A percentile compares a stretch with the other conserved stretches of the same genome.
Conservation (phyloP, 2,113 vertebrate species). For the Megaceryle torquata region DNA sequence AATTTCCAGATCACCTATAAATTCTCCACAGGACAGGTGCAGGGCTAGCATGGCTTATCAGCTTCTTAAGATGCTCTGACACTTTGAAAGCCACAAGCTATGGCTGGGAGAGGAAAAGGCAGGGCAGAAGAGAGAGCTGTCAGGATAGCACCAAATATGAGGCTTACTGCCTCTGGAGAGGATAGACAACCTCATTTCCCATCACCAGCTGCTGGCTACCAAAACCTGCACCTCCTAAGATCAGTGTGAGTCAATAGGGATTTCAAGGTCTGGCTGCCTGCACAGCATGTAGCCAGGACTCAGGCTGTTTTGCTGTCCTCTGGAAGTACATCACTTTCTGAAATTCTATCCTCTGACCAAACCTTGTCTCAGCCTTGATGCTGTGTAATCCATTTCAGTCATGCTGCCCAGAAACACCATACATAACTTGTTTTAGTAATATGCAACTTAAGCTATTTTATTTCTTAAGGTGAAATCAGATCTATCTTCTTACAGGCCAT, state of each 20-base stretch:
- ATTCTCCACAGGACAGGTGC: not conserved
- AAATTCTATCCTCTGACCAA: not conserved
- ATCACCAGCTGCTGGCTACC: not conserved
- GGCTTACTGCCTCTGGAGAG: not conserved
- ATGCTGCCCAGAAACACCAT: fast-evolving
- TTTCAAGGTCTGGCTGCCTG: not conserved
- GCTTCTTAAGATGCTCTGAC: not conserved
- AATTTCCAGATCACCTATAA: not conserved
- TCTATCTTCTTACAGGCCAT: not conserved
- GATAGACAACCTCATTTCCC: not conserved
- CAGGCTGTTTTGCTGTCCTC: not conserved
- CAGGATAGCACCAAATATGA: not conserved
- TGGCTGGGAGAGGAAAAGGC: not conserved
- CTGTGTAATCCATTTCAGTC: not conserved
- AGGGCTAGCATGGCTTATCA: not conserved
- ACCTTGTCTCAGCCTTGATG: not conserved
- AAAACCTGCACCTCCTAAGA: not conserved
- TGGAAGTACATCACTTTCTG: not conserved
- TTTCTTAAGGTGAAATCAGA: not conserved
- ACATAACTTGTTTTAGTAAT: not conserved
- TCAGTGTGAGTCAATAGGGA: not conserved
- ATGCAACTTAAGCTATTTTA: not conserved
- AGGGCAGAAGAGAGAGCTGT: not conserved
- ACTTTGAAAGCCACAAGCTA: fast-evolving
- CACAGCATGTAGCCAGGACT: fast-evolving